Conservation (phyloP, 2,888 invertebrate genomes). For the Schizaphis graminum region DNA sequence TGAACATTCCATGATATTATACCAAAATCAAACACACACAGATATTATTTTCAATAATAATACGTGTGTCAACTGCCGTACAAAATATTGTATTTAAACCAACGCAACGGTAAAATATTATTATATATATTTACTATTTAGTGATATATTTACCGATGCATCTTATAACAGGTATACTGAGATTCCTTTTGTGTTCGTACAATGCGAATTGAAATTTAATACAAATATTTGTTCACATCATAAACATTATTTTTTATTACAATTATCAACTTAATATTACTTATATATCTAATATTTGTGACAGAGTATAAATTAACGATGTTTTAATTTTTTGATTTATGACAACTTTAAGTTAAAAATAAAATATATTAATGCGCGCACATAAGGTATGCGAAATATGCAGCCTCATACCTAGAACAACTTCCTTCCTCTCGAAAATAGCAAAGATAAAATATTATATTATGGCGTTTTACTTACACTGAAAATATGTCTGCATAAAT, state of each 20-base stretch:
- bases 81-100: slow-evolving; percentile 14
- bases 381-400: not conserved
- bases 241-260: not conserved
- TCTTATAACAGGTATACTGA: not conserved
- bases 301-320: not conserved
- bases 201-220: not conserved
- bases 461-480: not conserved
- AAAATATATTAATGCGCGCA: not conserved
- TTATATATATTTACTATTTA: not conserved
- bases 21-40: slow-evolving; percentile 17
- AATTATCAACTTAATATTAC: not conserved
- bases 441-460: not conserved
- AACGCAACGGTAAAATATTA: slow-evolving; percentile 14
- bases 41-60: slow-evolving; percentile 54
- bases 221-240: not conserved
- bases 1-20: slow-evolving; percentile 10
- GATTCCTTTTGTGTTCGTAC: not conserved
- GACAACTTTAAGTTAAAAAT: not conserved
- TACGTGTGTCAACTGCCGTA: not conserved
- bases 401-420: not conserved
- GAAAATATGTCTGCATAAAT: not conserved
- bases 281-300: not conserved
- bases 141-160: slow-evolving; percentile 4
- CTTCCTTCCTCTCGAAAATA: not conserved
- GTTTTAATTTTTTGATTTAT: not conserved